Conservation (phyloP, 1,140 invertebrate genomes). For the Nasonia giraulti region DNA sequence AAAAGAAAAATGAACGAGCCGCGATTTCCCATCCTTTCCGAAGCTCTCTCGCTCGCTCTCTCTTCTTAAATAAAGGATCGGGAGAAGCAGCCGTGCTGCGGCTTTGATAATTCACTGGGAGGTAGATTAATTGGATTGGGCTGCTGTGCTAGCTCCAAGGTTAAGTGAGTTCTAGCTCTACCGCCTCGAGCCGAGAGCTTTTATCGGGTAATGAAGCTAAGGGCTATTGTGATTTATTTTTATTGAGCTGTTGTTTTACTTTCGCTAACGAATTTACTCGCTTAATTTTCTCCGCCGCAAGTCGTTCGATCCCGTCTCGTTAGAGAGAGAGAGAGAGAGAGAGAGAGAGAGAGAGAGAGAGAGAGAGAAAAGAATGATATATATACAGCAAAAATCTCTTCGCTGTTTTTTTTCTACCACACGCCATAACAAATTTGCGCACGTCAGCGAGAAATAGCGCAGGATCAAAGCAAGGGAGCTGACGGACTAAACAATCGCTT, state of each 20-base stretch:
- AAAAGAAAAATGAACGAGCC: conserved; percentile 40
- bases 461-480: not conserved
- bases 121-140: conserved; percentile 29
- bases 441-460: not conserved
- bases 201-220: conserved; percentile 15
- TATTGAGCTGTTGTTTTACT: conserved; percentile 5
- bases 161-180: conserved; percentile 2
- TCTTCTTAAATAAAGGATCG: not conserved
- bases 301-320: not conserved
- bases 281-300: not conserved
- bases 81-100: not conserved
- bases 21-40: conserved; percentile 1
- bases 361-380: too few species aligned
- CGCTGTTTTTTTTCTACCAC: not conserved
- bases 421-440: not conserved
- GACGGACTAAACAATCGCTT: not conserved
- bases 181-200: not conserved
- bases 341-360: too few species aligned
- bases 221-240: conserved; percentile 15
- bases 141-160: not conserved
- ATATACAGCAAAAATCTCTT: too few species aligned
- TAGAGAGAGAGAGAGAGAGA: not conserved
- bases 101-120: conserved; percentile 21
- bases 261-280: not conserved
- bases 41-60: not conserved